Conservation (phyloP, 2,113 vertebrate genomes). For the Megaleporinus macrocephalus region DNA sequence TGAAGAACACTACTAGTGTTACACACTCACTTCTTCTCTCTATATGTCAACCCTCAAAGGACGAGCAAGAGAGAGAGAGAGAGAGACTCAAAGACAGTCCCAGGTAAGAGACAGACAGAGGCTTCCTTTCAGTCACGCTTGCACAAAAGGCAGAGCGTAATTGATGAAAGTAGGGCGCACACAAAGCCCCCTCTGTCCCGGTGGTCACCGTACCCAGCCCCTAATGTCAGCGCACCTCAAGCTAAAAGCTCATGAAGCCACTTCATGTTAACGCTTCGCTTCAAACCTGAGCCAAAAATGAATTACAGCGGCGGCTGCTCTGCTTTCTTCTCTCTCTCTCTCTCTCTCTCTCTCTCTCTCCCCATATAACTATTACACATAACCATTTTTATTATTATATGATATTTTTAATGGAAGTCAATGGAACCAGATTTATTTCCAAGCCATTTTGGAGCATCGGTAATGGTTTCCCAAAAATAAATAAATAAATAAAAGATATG, state of each 20-base stretch:
- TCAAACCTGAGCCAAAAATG: neutral
- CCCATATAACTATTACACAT: no score
- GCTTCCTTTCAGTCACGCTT: conserved; percentile 18
- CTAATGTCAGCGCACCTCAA: neutral
- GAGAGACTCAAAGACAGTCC: neutral
- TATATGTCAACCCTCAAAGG: conserved; percentile 64
- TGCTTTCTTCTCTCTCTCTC: no score
- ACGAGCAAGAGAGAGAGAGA: neutral
- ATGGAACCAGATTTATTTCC: no score
- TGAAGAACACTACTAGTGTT: conserved; percentile 24
- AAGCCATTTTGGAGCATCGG: no score
- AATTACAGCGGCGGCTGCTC: no score
- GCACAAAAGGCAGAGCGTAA: conserved; percentile 21
- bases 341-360: no score
- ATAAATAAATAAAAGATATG: no score
- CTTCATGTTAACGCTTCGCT: neutral
- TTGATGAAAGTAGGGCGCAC: conserved; percentile 29
- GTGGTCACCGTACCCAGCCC: conserved; percentile 16
- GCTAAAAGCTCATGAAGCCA: neutral
- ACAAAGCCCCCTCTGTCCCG: conserved; percentile 34
- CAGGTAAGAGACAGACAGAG: conserved; percentile 35
- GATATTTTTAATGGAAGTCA: no score
- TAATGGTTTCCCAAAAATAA: no score
- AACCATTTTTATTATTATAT: no score
- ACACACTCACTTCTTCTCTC: conserved; percentile 41